Percentiles rank a stretch among this genome's conserved stretches.
phyloP scores from a whole-genome alignment of 2,797 vertebrate species.

The Periophthalmus magnuspinnatus region DNA sequence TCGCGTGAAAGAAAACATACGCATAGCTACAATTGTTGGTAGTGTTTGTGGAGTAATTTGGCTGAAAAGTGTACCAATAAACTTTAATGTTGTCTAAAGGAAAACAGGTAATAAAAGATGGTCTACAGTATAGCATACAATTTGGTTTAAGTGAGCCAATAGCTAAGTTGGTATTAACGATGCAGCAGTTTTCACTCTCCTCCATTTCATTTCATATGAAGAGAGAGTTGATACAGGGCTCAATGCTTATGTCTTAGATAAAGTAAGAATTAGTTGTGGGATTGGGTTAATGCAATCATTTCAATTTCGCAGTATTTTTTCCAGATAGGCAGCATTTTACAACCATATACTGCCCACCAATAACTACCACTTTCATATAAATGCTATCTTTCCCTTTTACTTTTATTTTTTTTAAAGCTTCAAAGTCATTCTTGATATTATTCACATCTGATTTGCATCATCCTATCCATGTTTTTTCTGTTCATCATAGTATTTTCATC shows the following conservation, averaged over 20 bases:
- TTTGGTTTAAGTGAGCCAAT: background rate
- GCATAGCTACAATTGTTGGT: background rate
- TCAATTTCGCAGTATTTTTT: background rate
- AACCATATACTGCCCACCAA: background rate
- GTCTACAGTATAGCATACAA: background rate
- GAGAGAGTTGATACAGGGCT: background rate
- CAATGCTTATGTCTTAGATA: background rate
- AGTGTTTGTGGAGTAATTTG: background rate
- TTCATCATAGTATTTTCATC: no score
- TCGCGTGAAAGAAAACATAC: slow-evolving; percentile 8
- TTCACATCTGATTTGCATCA: no score
- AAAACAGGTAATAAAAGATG: background rate
- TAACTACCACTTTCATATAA: background rate
- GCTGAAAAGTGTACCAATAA: background rate
- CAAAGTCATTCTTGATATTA: no score
- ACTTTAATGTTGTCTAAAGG: background rate
- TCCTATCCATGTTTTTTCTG: no score
- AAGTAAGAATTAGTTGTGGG: no score
- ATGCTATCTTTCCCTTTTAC: background rate
- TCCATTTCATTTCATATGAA: background rate
- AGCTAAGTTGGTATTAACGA: background rate
- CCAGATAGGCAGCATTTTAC: background rate
- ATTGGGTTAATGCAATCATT: background rate
- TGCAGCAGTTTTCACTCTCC: background rate
- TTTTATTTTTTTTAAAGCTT: background rate